Percentiles rank a stretch among this genome's conserved stretches.
Conservation (phyloP, 2,888 invertebrate species). For the Nasonia oneida region DNA sequence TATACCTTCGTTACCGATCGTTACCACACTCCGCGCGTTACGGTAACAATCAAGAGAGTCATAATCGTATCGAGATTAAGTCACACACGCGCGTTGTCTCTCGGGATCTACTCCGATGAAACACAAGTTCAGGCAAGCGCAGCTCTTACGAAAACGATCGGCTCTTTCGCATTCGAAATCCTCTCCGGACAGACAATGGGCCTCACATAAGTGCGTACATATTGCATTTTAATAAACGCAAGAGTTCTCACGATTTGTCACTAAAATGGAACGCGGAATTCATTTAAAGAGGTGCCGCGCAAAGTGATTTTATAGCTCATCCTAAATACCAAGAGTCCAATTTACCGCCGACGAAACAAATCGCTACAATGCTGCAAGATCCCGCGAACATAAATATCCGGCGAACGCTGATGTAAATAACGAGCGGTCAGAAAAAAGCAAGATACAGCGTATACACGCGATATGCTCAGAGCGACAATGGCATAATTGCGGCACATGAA, state of each 20-base stretch:
- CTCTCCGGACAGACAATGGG: background rate
- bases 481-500: slow-evolving; percentile 5
- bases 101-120: background rate
- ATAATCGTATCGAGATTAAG: slow-evolving; percentile 26
- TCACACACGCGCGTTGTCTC: background rate
- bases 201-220: background rate
- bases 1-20: background rate
- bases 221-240: background rate
- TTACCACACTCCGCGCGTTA: background rate
- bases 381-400: background rate
- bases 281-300: background rate
- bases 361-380: background rate
- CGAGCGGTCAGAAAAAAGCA: background rate
- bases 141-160: background rate
- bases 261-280: background rate
- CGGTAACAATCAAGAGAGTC: slow-evolving; percentile 20
- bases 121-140: background rate
- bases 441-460: background rate
- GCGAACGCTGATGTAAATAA: background rate
- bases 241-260: background rate
- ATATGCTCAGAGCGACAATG: slow-evolving; percentile 5
- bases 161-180: background rate
- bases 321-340: background rate
- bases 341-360: background rate
- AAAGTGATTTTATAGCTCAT: background rate